These are phyloP conservation scores for Macrochelys suwanniensis DNA, from an alignment of 2,797 vertebrate species.

Conservation along the genomic window DNA sequence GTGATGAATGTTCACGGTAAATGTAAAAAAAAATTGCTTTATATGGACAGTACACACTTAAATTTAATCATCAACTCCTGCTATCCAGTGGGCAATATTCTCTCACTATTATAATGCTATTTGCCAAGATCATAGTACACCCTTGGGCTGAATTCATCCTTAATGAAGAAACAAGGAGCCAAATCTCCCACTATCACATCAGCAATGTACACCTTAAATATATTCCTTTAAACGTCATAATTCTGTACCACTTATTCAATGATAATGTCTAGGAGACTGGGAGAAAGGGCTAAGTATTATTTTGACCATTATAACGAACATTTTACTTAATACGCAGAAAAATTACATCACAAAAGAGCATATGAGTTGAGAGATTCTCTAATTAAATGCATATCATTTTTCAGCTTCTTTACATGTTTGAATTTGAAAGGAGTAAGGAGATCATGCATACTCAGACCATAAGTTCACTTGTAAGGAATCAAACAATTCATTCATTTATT, in stretches of 20 bases:
- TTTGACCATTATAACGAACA: slow-evolving; percentile 66
- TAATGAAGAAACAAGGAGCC: slow-evolving; percentile 86
- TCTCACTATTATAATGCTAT: slow-evolving; percentile 86
- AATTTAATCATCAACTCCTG: slow-evolving; percentile 90
- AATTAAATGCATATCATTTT: rapidly evolving
- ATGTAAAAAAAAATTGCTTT: slow-evolving; percentile 81
- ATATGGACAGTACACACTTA: slow-evolving; percentile 87
- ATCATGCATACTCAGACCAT: neutral
- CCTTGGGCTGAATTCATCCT: slow-evolving; percentile 90
- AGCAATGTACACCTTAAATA: slow-evolving; percentile 52
- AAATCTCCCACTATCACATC: slow-evolving; percentile 71
- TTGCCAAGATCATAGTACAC: slow-evolving; percentile 86
- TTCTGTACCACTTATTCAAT: slow-evolving; percentile 71
- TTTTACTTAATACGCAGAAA: slow-evolving; percentile 12
- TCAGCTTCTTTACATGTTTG: slow-evolving; percentile 2
- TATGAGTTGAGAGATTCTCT: slow-evolving; percentile 8
- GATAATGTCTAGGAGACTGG: slow-evolving; percentile 49
- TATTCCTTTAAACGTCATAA: slow-evolving; percentile 75
- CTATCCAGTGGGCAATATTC: slow-evolving; percentile 86
- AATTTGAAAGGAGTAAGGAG: neutral
- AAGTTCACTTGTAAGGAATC: neutral
- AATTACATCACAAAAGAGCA: slow-evolving; percentile 26
- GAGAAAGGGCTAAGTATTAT: slow-evolving; percentile 59
- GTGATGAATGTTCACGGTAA: slow-evolving; percentile 88
- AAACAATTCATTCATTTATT: neutral